These are phyloP conservation scores for Nyleta sp. DNA, from an alignment of 2,888 invertebrate species.

Conservation along the genomic window DNA sequence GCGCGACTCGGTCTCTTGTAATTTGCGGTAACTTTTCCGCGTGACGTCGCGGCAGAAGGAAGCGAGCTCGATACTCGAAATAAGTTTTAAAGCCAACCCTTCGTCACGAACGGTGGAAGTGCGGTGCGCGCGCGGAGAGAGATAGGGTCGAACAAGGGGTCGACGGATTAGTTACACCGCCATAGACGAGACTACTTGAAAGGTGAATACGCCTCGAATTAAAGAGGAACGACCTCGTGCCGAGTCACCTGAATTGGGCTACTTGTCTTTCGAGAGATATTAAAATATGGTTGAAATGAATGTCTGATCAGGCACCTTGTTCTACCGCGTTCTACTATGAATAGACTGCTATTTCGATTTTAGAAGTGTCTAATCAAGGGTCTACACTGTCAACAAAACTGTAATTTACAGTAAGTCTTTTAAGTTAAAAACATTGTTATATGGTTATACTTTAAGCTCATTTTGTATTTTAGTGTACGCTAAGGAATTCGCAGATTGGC, in stretches of 20 bases:
- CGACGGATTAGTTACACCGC: constrained; percentile 77
- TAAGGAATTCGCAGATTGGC: constrained; percentile 15
- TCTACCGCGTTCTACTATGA: too few relatives aligned
- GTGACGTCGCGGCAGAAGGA: constrained; percentile 46
- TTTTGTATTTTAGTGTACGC: constrained; percentile 27
- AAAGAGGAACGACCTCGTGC: constrained; percentile 74
- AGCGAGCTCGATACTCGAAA: constrained; percentile 58
- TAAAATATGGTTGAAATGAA: constrained; percentile 9
- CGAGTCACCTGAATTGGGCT: constrained; percentile 46
- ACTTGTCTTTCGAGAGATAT: constrained; percentile 36
- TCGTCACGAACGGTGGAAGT: constrained; percentile 62
- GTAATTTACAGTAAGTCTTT: too few relatives aligned
- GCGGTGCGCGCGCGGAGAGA: constrained; percentile 59
- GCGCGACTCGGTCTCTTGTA: constrained; percentile 41
- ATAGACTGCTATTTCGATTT: too few relatives aligned
- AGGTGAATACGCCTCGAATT: constrained; percentile 76
- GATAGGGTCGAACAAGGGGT: constrained; percentile 70
- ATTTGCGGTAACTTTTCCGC: constrained; percentile 61
- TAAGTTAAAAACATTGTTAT: too few relatives aligned
- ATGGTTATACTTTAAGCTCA: too few relatives aligned
- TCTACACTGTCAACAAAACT: too few relatives aligned
- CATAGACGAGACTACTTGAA: constrained; percentile 76
- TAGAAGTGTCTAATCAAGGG: too few relatives aligned
- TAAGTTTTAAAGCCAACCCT: constrained; percentile 66
- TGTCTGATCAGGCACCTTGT: constrained; percentile 39